Evolutionary conservation across 2,888 invertebrate genomes (phyloP).

Genomic region (Epirrhoe tristata): DNA sequence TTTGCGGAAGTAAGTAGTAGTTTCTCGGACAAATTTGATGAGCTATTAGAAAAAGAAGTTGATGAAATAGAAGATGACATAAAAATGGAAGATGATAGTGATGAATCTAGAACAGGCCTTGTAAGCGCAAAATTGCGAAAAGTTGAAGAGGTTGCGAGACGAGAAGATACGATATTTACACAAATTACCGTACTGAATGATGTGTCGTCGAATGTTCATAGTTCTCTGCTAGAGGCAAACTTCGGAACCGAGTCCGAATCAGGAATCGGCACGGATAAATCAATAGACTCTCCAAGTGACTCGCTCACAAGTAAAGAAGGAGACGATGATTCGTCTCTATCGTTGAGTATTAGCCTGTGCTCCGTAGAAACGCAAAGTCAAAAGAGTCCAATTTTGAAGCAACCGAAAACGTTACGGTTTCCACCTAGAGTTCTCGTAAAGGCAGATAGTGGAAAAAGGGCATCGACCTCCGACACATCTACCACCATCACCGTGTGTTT

Average conservation of each 20-base stretch:
- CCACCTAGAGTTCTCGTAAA: conserved; percentile 85
- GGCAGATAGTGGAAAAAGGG: conserved; percentile 66
- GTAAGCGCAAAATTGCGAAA: conserved; percentile 62
- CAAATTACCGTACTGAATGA: conserved; percentile 81
- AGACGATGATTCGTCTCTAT: conserved; percentile 79
- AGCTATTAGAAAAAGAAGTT: conserved; percentile 54
- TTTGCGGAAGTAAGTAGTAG: conserved; percentile 76
- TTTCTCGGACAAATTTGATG: conserved; percentile 69
- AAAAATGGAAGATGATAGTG: conserved; percentile 44
- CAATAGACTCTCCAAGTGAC: conserved; percentile 79
- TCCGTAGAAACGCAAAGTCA: conserved; percentile 75
- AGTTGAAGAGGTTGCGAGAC: conserved; percentile 71
- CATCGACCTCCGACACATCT: conserved; percentile 76
- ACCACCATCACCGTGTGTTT: conserved; percentile 87
- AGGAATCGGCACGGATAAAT: conserved; percentile 80
- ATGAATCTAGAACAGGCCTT: conserved; percentile 50
- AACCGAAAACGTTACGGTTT: conserved; percentile 93
- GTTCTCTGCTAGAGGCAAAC: conserved; percentile 76
- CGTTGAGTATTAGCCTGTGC: conserved; percentile 76
- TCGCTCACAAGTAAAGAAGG: conserved; percentile 80
- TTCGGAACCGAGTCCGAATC: conserved; percentile 80
- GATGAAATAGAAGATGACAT: conserved; percentile 40
- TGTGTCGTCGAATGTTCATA: conserved; percentile 77
- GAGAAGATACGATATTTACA: conserved; percentile 78
- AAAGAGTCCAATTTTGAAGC: conserved; percentile 91